Evolutionary conservation across 2,797 vertebrate species (phyloP), one percentile per base, ranked within the genome.

Genomic region (Sandelia bainsii): DNA sequence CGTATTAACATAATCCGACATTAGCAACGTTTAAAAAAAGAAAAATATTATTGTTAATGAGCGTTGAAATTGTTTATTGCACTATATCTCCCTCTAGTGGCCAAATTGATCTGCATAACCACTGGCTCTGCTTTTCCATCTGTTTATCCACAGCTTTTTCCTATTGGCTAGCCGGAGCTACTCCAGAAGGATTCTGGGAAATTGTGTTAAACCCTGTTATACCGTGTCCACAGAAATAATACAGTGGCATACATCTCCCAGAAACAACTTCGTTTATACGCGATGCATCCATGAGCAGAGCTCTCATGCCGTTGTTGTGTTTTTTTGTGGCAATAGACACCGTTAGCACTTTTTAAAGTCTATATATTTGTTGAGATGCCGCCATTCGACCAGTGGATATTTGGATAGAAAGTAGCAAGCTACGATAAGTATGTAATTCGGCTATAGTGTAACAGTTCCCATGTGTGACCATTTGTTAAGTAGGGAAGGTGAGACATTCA

Each of bases 201-300:
- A 75, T 50, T 2, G 77, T 16, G 89, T 91, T 59, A n/a, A 27
- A 23, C 3, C 23, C 1, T 5, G 27, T 6, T 0, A 1, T 1
- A 3, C 1, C 0, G 2, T 22, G 0, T 12, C 11, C 1, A 4
- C 11, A 10, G 8, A 16, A 29, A 27, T 1, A 0, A 7, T 0
- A 2, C 12, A 16, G 9, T 7, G 13, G 53, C 84, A 61, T 90
- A 90, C 92, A 86, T 3, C 6, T 91, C 89, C 93, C 90, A 91
- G 75, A 84, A 84, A 1, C n/a, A 81, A 29, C n/a, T 12, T 56
- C 51, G 44, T 8, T 6, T 40, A 1, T n/a, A 16, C 62, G 22
- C 27, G 62, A 64, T 40, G n/a, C 16, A 50, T 45, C 25, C 57
- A 54, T 2, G 13, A 46, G 19, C 19, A 14, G 48, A 50, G 14